Conservation (phyloP, 2,797 vertebrate genomes). For the Chaetophractus vellerosus region DNA sequence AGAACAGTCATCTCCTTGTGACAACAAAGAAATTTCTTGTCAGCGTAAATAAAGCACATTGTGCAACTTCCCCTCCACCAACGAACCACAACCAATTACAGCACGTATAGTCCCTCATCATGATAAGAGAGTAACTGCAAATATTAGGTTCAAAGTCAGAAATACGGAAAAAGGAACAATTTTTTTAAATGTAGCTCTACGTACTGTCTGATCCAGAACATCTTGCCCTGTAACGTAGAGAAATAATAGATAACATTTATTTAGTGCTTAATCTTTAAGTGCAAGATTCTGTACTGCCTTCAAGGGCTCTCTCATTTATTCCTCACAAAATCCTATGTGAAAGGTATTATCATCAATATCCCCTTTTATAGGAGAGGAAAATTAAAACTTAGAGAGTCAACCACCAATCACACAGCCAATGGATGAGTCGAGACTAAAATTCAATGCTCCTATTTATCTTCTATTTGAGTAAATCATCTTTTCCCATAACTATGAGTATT, state of each 20-base stretch:
- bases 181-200: constrained; percentile 2
- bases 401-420: background rate
- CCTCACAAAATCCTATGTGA: background rate
- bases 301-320: background rate
- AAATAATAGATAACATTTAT: constrained; percentile 38
- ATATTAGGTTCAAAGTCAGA: background rate
- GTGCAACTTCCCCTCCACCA: constrained; percentile 74
- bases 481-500: background rate
- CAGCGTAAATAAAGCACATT: constrained; percentile 76
- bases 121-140: background rate
- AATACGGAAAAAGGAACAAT: background rate
- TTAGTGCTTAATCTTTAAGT: background rate
- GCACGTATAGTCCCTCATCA: constrained; percentile 3
- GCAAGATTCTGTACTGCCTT: background rate
- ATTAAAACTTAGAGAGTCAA: background rate
- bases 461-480: background rate
- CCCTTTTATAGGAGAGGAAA: background rate
- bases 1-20: background rate
- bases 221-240: background rate
- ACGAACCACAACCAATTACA: constrained; percentile 63
- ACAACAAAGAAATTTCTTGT: constrained; percentile 65
- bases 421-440: background rate
- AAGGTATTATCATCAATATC: background rate
- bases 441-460: background rate
- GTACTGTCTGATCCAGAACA: background rate